Evolutionary conservation across 2,888 invertebrate genomes (phyloP).

Genomic region (Diaphora mendica): DNA sequence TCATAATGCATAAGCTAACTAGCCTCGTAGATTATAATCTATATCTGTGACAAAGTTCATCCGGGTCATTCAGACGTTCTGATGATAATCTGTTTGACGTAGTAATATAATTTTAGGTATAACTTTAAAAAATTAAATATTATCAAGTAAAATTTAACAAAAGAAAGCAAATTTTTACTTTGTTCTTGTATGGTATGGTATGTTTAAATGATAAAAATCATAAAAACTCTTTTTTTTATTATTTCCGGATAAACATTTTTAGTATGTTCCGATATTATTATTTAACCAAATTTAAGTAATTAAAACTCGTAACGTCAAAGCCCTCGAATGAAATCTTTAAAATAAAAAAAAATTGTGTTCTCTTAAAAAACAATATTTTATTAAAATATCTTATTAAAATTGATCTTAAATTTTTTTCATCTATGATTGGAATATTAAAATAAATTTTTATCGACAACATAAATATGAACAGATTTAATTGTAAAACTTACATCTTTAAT

Average conservation of each 20-base stretch:
- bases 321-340: not conserved
- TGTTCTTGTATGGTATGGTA: too few relatives aligned
- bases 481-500: not conserved
- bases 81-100: not conserved
- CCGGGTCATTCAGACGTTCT: not conserved
- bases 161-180: too few relatives aligned
- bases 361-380: not conserved
- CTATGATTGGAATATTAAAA: not conserved
- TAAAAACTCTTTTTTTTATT: too few relatives aligned
- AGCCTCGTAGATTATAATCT: not conserved
- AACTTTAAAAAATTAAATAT: not conserved
- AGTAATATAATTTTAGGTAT: not conserved
- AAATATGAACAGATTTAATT: not conserved
- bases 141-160: not conserved
- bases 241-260: too few relatives aligned
- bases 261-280: too few relatives aligned
- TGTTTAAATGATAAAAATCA: too few relatives aligned
- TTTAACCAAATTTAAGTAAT: too few relatives aligned
- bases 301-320: too few relatives aligned
- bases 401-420: not conserved
- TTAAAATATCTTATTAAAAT: not conserved
- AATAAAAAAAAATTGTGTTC: not conserved
- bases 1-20: not conserved
- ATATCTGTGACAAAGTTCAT: not conserved
- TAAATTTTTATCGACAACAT: not conserved